Evolutionary conservation across 1,140 invertebrate genomes (phyloP).

Genomic region (Rhopalosiphum maidis): DNA sequence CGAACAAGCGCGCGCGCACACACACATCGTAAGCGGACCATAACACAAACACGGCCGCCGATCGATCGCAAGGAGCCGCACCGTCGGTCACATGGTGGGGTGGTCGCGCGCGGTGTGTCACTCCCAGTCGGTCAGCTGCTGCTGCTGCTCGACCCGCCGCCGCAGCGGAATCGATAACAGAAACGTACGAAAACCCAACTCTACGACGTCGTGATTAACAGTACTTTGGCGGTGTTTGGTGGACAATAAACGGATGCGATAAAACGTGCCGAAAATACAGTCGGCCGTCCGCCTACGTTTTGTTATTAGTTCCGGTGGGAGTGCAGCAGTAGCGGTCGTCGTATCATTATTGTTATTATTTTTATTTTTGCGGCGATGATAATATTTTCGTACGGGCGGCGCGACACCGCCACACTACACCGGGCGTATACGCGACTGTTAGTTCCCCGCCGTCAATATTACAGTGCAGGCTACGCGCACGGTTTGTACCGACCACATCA

Average conservation of each 20-base stretch:
- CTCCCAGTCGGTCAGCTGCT: slow-evolving; percentile 36
- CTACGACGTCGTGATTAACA: neutral
- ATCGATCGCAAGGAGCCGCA: slow-evolving; percentile 45
- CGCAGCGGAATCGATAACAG: neutral
- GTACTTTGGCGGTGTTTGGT: neutral
- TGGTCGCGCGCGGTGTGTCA: slow-evolving; percentile 19
- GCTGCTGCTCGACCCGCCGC: neutral
- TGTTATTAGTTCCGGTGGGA: neutral
- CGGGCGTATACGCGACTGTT: neutral
- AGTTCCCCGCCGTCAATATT: neutral
- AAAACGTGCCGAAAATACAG: neutral
- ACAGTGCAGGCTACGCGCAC: neutral
- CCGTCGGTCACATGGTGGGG: neutral
- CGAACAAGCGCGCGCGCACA: neutral
- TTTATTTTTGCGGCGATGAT: neutral
- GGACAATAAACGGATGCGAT: neutral
- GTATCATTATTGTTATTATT: neutral
- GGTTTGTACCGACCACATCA: neutral
- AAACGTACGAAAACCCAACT: neutral
- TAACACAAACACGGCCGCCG: slow-evolving; percentile 34
- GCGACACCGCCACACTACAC: neutral
- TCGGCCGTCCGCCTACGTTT: neutral
- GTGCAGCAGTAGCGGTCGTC: no score
- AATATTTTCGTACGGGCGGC: neutral
- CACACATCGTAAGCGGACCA: slow-evolving; percentile 26